phyloP scores from a whole-genome alignment of 2,113 vertebrate genomes.

The Spermophilus dauricus region DNA sequence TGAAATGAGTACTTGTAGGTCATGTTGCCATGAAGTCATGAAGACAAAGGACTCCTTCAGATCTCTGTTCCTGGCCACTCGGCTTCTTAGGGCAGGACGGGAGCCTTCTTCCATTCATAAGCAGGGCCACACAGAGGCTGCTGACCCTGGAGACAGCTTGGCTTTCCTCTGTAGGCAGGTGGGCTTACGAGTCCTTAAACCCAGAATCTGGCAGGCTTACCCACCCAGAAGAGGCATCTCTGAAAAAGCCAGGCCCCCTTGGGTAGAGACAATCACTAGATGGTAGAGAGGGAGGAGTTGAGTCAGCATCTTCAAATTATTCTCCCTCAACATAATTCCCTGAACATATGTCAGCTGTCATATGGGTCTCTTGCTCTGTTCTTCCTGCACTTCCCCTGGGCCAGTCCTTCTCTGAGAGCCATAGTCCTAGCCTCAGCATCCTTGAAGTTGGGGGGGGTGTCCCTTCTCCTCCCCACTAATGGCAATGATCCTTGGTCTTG shows the following conservation, averaged over 20 bases:
- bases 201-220: neutral
- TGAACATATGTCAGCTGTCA: neutral
- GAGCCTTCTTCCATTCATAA: neutral
- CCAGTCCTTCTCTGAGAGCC: neutral
- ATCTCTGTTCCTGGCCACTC: neutral
- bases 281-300: neutral
- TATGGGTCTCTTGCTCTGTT: rapidly evolving
- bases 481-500: neutral
- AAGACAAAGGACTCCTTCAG: neutral
- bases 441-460: neutral
- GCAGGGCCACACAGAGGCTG: neutral
- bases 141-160: neutral
- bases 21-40: neutral
- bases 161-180: neutral
- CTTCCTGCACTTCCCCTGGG: neutral
- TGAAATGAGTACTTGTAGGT: neutral
- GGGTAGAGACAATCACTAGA: neutral
- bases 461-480: neutral
- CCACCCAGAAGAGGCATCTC: neutral
- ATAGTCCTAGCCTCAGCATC: neutral
- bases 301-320: neutral
- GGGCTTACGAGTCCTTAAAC: neutral
- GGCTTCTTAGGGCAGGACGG: neutral
- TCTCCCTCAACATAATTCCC: neutral
- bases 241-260: neutral